Percentiles rank a stretch among this genome's conserved stretches.
phyloP scores from a whole-genome alignment of 2,888 invertebrate species.

The Cephalotes varians region DNA sequence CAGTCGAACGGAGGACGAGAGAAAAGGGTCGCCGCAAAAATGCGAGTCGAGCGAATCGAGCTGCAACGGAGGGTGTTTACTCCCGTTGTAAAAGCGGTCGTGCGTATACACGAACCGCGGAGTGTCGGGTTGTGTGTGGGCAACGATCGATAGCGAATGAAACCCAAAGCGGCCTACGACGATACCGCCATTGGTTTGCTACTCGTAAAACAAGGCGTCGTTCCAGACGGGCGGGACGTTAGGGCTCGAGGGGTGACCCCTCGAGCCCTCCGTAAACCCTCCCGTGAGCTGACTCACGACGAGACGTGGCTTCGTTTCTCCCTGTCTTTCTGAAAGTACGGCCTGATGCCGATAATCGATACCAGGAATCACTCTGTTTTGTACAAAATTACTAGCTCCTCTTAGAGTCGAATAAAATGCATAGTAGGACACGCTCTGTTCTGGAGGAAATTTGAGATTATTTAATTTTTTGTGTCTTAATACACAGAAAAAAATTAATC shows the following conservation, averaged over 20 bases:
- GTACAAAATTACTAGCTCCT: conserved; percentile 11
- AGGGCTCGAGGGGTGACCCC: conserved; percentile 47
- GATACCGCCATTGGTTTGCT: conserved; percentile 64
- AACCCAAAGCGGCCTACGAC: conserved; percentile 60
- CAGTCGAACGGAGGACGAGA: neutral
- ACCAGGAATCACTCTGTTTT: conserved; percentile 33
- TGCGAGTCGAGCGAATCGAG: neutral
- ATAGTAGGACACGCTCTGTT: neutral
- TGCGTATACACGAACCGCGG: conserved; percentile 35
- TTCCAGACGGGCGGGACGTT: conserved; percentile 56
- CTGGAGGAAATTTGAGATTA: neutral
- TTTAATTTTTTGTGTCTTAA: neutral
- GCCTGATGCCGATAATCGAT: conserved; percentile 44
- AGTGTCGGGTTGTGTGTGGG: conserved; percentile 7
- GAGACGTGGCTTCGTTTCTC: conserved; percentile 26
- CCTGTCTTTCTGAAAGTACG: conserved; percentile 28
- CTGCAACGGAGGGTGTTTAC: conserved; percentile 36
- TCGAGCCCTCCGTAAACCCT: neutral
- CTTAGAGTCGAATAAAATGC: neutral
- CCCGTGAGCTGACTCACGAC: conserved; percentile 47
- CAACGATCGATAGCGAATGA: conserved; percentile 67
- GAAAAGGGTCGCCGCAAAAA: conserved; percentile 25
- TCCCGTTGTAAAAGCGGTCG: conserved; percentile 43
- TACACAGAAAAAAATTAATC: too few relatives aligned
- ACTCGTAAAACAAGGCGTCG: conserved; percentile 63